These are phyloP conservation scores for Neomicropteryx cornuta DNA, from an alignment of 1,140 invertebrate genomes.

Conservation along the genomic window DNA sequence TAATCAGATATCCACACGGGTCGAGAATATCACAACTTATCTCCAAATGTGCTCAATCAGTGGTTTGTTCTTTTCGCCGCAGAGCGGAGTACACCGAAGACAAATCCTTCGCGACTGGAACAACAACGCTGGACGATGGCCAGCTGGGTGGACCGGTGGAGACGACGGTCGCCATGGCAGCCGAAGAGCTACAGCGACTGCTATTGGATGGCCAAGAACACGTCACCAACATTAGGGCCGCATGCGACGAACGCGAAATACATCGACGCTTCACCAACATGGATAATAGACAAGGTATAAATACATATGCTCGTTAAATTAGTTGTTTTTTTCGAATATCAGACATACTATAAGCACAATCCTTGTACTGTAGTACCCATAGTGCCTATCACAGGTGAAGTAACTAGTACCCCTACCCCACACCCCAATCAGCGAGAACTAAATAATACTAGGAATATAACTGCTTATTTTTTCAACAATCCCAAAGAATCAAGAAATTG, in stretches of 20 bases:
- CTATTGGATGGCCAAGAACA: conserved; percentile 55
- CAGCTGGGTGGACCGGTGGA: conserved; percentile 29
- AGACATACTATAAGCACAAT: not conserved
- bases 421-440: too few species aligned
- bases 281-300: conserved; percentile 23
- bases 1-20: too few species aligned
- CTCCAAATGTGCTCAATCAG: conserved; percentile 5
- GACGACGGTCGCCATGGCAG: conserved; percentile 44
- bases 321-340: not conserved
- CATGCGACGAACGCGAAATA: conserved; percentile 59
- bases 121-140: conserved; percentile 1
- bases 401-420: too few species aligned
- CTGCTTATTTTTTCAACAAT: too few species aligned
- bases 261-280: conserved; percentile 38
- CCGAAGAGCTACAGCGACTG: conserved; percentile 45
- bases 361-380: too few species aligned
- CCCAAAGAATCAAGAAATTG: too few species aligned
- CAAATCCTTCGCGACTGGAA: conserved; percentile 13
- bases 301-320: not conserved
- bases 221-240: conserved; percentile 60
- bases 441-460: too few species aligned
- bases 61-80: conserved; percentile 1
- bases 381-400: too few species aligned
- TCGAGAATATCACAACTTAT: not conserved
- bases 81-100: conserved; percentile 29